Base-by-base conservation (phyloP, 2,797 vertebrate genomes). In the Loriculus beryllinus region DNA sequence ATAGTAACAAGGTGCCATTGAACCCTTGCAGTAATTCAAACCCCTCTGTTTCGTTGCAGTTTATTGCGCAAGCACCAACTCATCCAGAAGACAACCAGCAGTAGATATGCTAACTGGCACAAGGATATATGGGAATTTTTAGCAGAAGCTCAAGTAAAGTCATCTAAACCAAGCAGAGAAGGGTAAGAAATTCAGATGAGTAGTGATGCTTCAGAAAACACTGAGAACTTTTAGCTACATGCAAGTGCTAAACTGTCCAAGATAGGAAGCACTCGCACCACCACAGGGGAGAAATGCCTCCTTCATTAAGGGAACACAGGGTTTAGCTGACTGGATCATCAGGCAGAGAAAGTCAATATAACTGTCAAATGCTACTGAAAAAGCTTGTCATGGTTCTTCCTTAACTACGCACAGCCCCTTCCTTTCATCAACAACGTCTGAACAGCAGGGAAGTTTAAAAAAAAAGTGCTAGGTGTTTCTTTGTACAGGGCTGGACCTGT, bases 181-280 rank as follows among this genome's bases (percentile, higher is more conserved):
- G 9, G 11, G 0, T 5, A 72, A 78, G n/a, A 90, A 79, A 64
- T 37, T 68, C 14, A 4, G 26, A 63, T 2, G 14, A 82, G n/a
- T 19, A 85, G 21, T 0, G 0, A 8, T 2, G 0, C 62, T 80
- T 77, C 71, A 74, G 1, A 4, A 67, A 80, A 45, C 20, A 65
- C 14, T 42, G 14, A 17, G 10, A 89, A 85, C 17, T 31, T 74
- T 10, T 6, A 84, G 59, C 22, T 65, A 68, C 0, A 0, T 2
- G 1, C 2, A 14, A 28, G 10, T 48, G 21, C 60, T 48, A 60
- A 70, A 37, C 2, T 35, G 39, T 31, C 42, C 5, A 37, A 74
- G 37, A 90, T 10, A 12, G 31, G n/a, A 91, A 74, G 22, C 19
- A 14, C 18, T 25, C 12, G 0, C 11, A 76, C 20, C 12, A 42